Evolutionary conservation across 1,140 invertebrate species (phyloP), one percentile per base, ranked within the genome.

Genomic region (Callitettix versicolor): DNA sequence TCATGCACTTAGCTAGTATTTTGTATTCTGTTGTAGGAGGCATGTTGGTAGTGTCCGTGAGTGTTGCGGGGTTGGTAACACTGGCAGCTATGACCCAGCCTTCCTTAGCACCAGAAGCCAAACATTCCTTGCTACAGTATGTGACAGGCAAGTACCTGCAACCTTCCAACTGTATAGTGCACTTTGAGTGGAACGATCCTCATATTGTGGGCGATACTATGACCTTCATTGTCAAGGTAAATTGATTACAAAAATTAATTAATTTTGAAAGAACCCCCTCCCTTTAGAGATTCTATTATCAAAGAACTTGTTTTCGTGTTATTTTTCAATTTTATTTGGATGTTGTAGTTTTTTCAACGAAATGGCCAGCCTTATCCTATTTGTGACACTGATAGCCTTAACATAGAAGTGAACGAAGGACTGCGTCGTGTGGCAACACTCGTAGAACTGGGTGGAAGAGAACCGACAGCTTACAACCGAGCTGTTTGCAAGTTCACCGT

Each of bases 311-410:
- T 7, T 7, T 34, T 34, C 14, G 6, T 15, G 7, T 43, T 14
- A 6, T 43, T 20, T 14, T 7, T 11, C 41, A 20, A 43, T 43
- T 43, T 34, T 34, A 7, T 34, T 34, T 34, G 14, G 14, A n/a
- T n/a, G n/a, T n/a, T 71, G 44, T 74, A 90, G 77, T 93, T 93
- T 73, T 93, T 82, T 73, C 89, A 93, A 72, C 83, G 90, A 63
- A 93, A 93, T 66, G 88, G 90, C 20, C 85, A 91, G 65, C 86
- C 90, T 54, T 95, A 94, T 76, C 89, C 89, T 60, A 85, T 94
- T 60, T 92, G 88, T 70, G 87, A 92, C 74, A 87, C 85, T 52
- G 91, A 94, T 73, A 85, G 88, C 68, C 77, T 95, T 48, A 78
- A 84, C 60, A 85, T 94, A 22, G 85, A 90, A 69, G 87, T 95